A percentile compares a stretch with the other conserved stretches of the same genome.
Evolutionary conservation across 2,113 vertebrate species (phyloP).

Genomic region (Aythya baeri): DNA sequence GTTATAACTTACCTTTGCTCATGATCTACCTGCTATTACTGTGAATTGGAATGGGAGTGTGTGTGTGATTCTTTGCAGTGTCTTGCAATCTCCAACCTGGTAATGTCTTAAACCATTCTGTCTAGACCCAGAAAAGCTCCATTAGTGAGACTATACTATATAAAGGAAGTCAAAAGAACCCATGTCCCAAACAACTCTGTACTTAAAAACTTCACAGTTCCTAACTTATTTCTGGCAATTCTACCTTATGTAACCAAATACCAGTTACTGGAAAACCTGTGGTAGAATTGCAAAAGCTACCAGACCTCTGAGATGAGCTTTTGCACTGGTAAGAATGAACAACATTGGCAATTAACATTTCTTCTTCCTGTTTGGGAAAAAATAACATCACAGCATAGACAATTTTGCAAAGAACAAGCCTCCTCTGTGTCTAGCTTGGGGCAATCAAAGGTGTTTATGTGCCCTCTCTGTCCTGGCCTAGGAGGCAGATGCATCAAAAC

Average conservation of each 20-base stretch:
- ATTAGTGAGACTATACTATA: not conserved
- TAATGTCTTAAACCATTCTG: not conserved
- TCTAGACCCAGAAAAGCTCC: not conserved
- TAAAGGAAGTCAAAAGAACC: not conserved
- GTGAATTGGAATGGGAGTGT: not conserved
- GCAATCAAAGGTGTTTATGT: not conserved
- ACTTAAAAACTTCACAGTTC: not conserved
- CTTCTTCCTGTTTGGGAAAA: not conserved
- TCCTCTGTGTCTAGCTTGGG: not conserved
- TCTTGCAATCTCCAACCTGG: not conserved
- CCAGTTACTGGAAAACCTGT: not conserved
- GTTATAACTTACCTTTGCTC: not conserved
- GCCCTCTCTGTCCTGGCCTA: not conserved
- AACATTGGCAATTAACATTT: not conserved
- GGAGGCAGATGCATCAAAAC: not conserved
- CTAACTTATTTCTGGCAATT: not conserved
- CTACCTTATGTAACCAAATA: not conserved
- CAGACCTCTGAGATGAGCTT: not conserved
- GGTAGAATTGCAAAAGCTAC: not conserved
- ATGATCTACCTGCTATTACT: not conserved
- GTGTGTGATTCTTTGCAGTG: not conserved
- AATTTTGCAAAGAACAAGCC: not conserved
- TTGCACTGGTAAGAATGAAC: not conserved
- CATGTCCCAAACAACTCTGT: not conserved
- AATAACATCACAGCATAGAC: not conserved